phyloP scores from a whole-genome alignment of 1,140 invertebrate genomes.

The Drosophila funebris region DNA sequence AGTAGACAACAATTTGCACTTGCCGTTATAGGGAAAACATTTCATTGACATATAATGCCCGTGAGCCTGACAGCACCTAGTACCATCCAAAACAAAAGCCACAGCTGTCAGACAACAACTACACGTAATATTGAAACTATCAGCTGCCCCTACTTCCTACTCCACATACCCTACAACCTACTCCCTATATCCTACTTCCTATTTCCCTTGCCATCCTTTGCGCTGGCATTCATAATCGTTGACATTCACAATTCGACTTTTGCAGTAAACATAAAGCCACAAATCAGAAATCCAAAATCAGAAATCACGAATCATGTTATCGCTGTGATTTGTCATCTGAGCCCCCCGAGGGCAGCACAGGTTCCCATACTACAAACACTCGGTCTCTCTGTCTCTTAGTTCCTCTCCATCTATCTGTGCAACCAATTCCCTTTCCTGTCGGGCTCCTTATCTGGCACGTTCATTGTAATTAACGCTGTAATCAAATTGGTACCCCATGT shows the following conservation, averaged over 20 bases:
- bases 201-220: neutral
- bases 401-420: neutral
- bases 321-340: conserved; percentile 60
- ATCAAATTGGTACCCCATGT: conserved; percentile 68
- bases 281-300: conserved; percentile 34
- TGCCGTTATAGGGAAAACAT: conserved; percentile 47
- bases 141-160: neutral
- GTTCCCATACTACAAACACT: neutral
- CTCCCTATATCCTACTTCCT: neutral
- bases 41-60: conserved; percentile 49
- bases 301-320: conserved; percentile 69
- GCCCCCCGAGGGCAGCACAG: conserved; percentile 16
- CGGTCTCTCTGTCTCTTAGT: neutral
- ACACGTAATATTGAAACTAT: conserved; percentile 12
- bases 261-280: conserved; percentile 33
- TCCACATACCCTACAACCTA: neutral
- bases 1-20: conserved; percentile 53
- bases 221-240: conserved; percentile 7
- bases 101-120: conserved; percentile 9
- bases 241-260: conserved; percentile 40
- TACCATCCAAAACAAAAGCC: conserved; percentile 14
- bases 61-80: neutral
- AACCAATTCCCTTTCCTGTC: neutral
- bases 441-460: conserved; percentile 9
- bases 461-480: conserved; percentile 75